These are phyloP conservation scores for Eugnorisma glareosa DNA, from an alignment of 2,888 invertebrate species.

Conservation along the genomic window DNA sequence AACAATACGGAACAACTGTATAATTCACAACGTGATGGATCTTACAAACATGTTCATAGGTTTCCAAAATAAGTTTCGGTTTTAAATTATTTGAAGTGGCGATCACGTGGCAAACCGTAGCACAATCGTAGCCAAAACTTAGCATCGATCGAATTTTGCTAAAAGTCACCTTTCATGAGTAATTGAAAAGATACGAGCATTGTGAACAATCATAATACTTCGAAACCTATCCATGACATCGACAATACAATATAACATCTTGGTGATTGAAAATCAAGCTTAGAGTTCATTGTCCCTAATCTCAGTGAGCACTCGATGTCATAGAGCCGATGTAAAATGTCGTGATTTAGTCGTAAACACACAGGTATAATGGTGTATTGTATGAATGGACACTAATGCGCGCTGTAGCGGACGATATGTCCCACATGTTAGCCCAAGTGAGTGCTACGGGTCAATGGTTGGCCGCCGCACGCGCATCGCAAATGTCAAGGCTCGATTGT, in stretches of 20 bases:
- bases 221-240: slow-evolving; percentile 43
- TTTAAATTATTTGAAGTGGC: neutral
- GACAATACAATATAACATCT: slow-evolving; percentile 60
- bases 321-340: slow-evolving; percentile 81
- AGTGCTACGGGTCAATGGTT: slow-evolving; percentile 82
- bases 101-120: neutral
- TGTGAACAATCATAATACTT: slow-evolving; percentile 36
- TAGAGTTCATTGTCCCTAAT: slow-evolving; percentile 79
- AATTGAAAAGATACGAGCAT: slow-evolving; percentile 24
- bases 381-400: slow-evolving; percentile 82
- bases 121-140: neutral
- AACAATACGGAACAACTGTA: neutral
- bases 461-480: slow-evolving; percentile 78
- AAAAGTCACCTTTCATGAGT: slow-evolving; percentile 5
- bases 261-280: slow-evolving; percentile 73
- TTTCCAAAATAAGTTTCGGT: neutral
- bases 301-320: slow-evolving; percentile 82
- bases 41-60: neutral
- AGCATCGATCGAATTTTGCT: neutral
- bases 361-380: slow-evolving; percentile 84
- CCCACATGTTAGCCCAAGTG: slow-evolving; percentile 79
- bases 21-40: neutral
- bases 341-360: slow-evolving; percentile 82
- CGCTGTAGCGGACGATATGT: slow-evolving; percentile 74
- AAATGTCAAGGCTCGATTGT: slow-evolving; percentile 84